Conservation (phyloP, 2,888 invertebrate species). For the Caenorhabditis plicata region DNA sequence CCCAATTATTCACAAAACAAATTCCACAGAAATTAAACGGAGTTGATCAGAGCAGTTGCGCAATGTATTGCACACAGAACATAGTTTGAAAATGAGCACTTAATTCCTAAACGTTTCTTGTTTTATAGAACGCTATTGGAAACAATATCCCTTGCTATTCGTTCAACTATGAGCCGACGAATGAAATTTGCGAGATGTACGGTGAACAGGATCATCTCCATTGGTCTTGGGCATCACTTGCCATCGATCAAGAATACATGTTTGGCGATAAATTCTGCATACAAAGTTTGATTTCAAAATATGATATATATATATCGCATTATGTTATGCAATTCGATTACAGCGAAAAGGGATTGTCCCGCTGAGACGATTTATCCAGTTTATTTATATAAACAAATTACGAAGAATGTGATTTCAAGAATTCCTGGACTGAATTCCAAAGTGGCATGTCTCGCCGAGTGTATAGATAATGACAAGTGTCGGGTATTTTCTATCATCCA, state of each 20-base stretch:
- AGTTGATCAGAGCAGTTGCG: constrained; percentile 45
- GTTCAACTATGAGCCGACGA: constrained; percentile 41
- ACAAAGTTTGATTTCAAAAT: constrained; percentile 16
- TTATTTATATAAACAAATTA: constrained; percentile 39
- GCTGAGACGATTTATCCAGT: constrained; percentile 43
- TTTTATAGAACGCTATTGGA: constrained; percentile 41
- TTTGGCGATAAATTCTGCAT: constrained; percentile 52
- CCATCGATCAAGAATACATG: constrained; percentile 33
- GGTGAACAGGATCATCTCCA: constrained; percentile 20
- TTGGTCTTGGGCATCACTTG: constrained; percentile 17
- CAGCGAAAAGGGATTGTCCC: constrained; percentile 36
- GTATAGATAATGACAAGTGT: constrained; percentile 41
- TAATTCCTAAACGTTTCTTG: not conserved
- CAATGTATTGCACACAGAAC: constrained; percentile 49
- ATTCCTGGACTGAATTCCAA: constrained; percentile 40
- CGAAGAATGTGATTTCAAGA: constrained; percentile 23
- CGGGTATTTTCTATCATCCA: constrained; percentile 16
- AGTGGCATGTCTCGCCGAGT: constrained; percentile 41
- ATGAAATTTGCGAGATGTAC: constrained; percentile 45
- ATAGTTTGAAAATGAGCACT: constrained; percentile 25
- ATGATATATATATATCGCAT: not conserved
- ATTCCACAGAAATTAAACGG: constrained; percentile 33
- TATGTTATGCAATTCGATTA: not conserved
- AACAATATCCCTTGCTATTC: constrained; percentile 35
- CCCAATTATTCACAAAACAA: constrained; percentile 19